Evolutionary conservation across 2,113 vertebrate genomes (phyloP), one percentile per base, ranked within the genome.

Genomic region (Brachyistius frenatus): DNA sequence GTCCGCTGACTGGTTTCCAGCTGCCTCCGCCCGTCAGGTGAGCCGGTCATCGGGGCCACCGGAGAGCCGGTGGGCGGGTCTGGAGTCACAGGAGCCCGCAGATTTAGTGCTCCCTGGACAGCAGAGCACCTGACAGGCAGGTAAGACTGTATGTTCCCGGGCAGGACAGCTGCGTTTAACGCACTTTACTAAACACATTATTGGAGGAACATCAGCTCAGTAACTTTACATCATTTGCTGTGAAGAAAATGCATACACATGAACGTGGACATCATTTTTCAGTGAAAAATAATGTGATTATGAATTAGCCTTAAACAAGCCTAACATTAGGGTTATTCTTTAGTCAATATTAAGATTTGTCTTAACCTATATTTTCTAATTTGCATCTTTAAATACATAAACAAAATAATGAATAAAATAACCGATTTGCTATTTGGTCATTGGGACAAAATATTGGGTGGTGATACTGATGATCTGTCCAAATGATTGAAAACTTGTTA

Each of bases 61-160:
- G 75, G 75, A 83, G 79, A 83, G 5, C 44, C 77, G 84, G 80
- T 5, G 86, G 86, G 70, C 81, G 74, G 81, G 55, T 65, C 66
- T 72, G 84, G 86, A 86, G 75, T 67, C 77, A 67, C 66, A 46
- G 84, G 64, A 87, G 74, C 73, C 73, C 35, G 63, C 65, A 54
- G 80, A 36, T 55, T 76, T 9, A 3, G 44, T n/a, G 10, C 52
- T 61, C 49, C 37, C 70, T 30, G 75, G 53, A 16, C 63, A 61
- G 76, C 66, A 47, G 75, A 63, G 66, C 74, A 87, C 81, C 86
- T 87, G 85, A 87, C 88, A 80, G 85, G 61, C 88, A 94, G 92
- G 92, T 93, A 73, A 74, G 76, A 7, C 30, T 14, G 10, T 15
- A 1, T 0, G 13, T 5, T 30, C 41, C 50, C 9, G 46, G 1